Evolutionary conservation across 2,797 vertebrate species (phyloP).

Genomic region (Halcyon leucocephala): DNA sequence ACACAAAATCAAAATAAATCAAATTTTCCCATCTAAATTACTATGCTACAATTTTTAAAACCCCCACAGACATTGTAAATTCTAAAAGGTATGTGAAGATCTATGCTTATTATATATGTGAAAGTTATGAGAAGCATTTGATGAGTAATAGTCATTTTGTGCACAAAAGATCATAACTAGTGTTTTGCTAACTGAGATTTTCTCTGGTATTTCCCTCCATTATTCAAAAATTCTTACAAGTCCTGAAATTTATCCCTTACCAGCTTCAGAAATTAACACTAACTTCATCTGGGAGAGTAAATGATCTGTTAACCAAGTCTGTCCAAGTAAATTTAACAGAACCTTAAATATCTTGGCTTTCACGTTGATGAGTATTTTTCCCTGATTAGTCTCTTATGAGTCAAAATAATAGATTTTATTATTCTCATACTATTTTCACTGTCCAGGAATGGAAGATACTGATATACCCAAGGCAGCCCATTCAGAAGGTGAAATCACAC

Average conservation of each 20-base stretch:
- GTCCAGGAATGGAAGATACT: neutral
- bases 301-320: neutral
- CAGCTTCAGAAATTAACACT: neutral
- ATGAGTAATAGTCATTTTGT: neutral
- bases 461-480: neutral
- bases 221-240: neutral
- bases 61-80: neutral
- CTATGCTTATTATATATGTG: neutral
- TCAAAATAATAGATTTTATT: neutral
- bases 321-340: neutral
- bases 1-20: conserved; percentile 27
- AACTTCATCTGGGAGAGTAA: neutral
- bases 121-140: neutral
- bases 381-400: neutral
- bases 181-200: neutral
- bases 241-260: neutral
- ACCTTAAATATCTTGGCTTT: neutral
- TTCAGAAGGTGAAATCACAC: neutral
- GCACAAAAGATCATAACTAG: neutral
- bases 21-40: neutral
- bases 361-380: neutral
- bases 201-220: neutral
- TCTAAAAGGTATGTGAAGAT: neutral
- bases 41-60: neutral
- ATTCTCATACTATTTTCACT: neutral